A percentile compares a stretch with the other conserved stretches of the same genome.
Conservation (phyloP, 2,113 vertebrate species). For the Prionailurus viverrinus region DNA sequence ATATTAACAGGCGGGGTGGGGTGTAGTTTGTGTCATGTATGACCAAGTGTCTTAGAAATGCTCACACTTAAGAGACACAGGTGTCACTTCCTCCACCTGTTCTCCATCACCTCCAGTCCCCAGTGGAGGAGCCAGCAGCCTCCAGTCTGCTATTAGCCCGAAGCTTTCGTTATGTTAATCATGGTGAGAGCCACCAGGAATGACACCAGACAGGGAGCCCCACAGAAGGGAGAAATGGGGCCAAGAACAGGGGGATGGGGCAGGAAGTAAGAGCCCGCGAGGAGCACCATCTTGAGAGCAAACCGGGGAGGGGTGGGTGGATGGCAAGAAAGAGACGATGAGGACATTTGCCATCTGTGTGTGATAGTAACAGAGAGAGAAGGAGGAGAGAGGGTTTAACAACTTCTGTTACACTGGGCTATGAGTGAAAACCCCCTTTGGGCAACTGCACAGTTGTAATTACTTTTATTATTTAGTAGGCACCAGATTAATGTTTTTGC, state of each 20-base stretch:
- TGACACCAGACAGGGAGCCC: not conserved
- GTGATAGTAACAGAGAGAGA: not conserved
- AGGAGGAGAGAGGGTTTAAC: not conserved
- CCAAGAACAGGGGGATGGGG: not conserved
- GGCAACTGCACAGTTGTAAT: not conserved
- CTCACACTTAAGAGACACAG: not conserved
- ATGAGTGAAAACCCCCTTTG: not conserved
- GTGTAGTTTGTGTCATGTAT: accelerated
- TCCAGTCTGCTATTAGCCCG: not conserved
- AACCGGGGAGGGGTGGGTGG: not conserved
- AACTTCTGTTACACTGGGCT: too few relatives aligned
- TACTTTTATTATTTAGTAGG: not conserved
- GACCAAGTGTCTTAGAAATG: not conserved
- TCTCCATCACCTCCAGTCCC: not conserved
- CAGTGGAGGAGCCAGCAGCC: too few relatives aligned
- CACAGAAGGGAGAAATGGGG: too few relatives aligned
- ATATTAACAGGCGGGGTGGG: accelerated
- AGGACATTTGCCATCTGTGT: too few relatives aligned
- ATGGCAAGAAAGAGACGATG: not conserved
- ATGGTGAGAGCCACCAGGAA: not conserved
- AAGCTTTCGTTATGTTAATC: too few relatives aligned
- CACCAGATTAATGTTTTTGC: not conserved
- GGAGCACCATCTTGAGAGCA: not conserved
- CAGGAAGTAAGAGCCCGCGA: not conserved
- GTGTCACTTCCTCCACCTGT: not conserved